phyloP scores from a whole-genome alignment of 2,113 vertebrate species.

The Pteronura brasiliensis region DNA sequence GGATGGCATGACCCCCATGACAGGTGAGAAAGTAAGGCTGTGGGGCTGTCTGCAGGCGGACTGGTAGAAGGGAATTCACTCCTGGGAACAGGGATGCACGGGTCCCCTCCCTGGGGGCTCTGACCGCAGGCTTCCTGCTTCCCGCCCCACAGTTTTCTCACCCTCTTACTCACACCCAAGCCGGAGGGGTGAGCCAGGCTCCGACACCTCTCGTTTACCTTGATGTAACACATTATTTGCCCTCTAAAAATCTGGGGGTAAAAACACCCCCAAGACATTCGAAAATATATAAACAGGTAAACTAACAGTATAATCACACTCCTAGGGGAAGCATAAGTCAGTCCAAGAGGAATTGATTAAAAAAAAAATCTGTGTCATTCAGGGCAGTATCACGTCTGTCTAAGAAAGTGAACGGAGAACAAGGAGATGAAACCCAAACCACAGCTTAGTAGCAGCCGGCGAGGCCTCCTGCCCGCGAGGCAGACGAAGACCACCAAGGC shows the following conservation, averaged over 20 bases:
- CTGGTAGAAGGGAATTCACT: not conserved
- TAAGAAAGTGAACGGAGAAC: not conserved
- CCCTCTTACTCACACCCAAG: not conserved
- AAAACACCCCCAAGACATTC: not conserved
- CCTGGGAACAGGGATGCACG: not conserved
- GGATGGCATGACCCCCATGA: fast-evolving
- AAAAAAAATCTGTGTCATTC: not conserved
- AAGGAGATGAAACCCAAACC: not conserved
- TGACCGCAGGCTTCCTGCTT: not conserved
- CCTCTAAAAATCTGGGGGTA: not conserved
- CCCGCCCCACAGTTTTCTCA: fast-evolving
- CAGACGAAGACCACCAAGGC: fast-evolving
- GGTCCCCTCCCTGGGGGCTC: not conserved
- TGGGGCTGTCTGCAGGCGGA: too few species aligned
- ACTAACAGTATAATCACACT: fast-evolving
- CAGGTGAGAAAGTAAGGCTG: not conserved
- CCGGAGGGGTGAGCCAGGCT: not conserved
- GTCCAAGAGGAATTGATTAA: not conserved
- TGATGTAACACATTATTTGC: not conserved
- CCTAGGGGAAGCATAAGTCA: not conserved
- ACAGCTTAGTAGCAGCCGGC: fast-evolving
- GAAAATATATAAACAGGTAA: not conserved
- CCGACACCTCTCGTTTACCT: fast-evolving
- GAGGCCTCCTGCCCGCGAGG: not conserved
- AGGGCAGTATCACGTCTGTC: not conserved